Evolutionary conservation across 2,888 invertebrate species (phyloP).

Genomic region (Lymantria dispar): DNA sequence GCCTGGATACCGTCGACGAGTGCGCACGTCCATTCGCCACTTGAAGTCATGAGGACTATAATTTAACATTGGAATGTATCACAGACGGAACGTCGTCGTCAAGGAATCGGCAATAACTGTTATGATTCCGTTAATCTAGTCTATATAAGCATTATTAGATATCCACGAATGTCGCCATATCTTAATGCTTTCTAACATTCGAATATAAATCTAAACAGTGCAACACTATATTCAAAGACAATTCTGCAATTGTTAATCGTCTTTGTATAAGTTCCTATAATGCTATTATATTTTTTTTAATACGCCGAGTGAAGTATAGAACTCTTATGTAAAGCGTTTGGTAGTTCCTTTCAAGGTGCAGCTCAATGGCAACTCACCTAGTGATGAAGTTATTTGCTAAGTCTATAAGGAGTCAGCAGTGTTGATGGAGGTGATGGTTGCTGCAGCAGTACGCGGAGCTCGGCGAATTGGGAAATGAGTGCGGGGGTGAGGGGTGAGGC

Average conservation of each 20-base stretch:
- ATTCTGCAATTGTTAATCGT: background rate
- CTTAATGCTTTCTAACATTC: conserved; percentile 38
- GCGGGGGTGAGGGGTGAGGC: conserved; percentile 49
- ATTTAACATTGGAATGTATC: conserved; percentile 36
- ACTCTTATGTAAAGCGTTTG: background rate
- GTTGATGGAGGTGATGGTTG: conserved; percentile 38
- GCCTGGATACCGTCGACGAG: conserved; percentile 77
- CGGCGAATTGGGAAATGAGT: conserved; percentile 45
- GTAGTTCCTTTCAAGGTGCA: background rate
- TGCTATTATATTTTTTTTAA: background rate
- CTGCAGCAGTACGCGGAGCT: conserved; percentile 16
- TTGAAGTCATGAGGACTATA: conserved; percentile 28
- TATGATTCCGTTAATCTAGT: conserved; percentile 20
- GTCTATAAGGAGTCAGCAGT: conserved; percentile 44
- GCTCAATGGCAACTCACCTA: conserved; percentile 40
- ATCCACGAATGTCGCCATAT: conserved; percentile 8
- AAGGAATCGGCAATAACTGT: conserved; percentile 29
- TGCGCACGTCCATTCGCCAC: conserved; percentile 66
- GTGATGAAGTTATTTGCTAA: conserved; percentile 44
- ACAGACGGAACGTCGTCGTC: conserved; percentile 13
- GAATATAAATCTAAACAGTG: conserved; percentile 43
- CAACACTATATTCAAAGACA: background rate
- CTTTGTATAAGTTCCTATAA: background rate
- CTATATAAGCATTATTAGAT: conserved; percentile 11
- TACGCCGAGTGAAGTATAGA: background rate